Base-by-base conservation (phyloP, 2,888 invertebrate genomes). In the Ormyrus pomaceus region DNA sequence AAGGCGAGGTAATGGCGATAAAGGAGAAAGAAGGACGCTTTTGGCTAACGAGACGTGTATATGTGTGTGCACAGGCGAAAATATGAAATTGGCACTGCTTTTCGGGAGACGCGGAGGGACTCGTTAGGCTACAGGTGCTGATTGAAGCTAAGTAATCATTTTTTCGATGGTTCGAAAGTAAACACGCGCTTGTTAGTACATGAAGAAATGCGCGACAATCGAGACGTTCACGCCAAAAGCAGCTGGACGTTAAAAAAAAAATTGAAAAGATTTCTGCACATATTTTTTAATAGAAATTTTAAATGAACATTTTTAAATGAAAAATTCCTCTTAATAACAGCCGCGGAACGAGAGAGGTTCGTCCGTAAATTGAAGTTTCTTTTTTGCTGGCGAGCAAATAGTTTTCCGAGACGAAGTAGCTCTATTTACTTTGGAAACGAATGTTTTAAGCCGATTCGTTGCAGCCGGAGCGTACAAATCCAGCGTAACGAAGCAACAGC, bases 141-240 rank as follows among this genome's bases (percentile, higher is more conserved):
- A 88, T 86, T 85, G 84, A 84, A 84, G 87, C 87, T 88, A 88
- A 89, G 86, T 87, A 84, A 87, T 84, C 50, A 84, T 87, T 65
- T 53, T 62, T 83, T 71, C 75, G 58, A 10, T 75, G 78, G 81
- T 70, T 70, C 34, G 34, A 34, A 34, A 34, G 34, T 34, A 34
- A 34, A 34, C 34, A 34, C 34, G 58, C 80, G 86, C 85, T 81
- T 61, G 50, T 45, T 45, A 83, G 85, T 86, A 88, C 87, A 86
- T 86, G 86, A 87, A 87, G 85, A 88, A 86, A 87, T 88, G 87
- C 88, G 84, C 86, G 83, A 84, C 84, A 88, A 88, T 88, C 87
- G 87, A 84, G 88, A 87, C 85, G 80, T 85, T 81, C 81, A 84
- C 87, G 87, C 84, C 85, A 87, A 77, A 65, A 58, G 55, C 45